Evolutionary conservation across 1,140 invertebrate genomes (phyloP), one percentile per base, ranked within the genome.

Genomic region (Nasonia longicornis): DNA sequence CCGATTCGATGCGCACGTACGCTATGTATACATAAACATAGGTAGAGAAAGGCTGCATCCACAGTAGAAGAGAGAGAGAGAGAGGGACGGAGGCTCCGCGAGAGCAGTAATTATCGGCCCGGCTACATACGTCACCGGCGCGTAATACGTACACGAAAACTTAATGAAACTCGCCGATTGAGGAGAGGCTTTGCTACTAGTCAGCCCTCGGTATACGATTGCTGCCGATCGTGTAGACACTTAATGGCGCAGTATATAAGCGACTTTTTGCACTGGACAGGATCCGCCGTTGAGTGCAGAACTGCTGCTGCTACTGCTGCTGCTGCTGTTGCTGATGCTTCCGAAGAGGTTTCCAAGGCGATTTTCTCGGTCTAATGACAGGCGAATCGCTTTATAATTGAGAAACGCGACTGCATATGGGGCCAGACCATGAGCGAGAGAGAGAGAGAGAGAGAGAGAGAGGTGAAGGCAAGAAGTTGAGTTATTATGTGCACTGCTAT

Each of bases 1-100:
- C 16, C 86, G 87, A 88, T 89, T 89, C 86, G 86, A 88, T 85
- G 86, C 20, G 14, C 52, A 58, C 52, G 52, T 58, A 58, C 20
- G 52, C 52, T n/a, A n/a, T 58, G 16, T 58, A 58, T 58, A 58
- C 52, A 58, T 58, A 58, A 58, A 58, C 52, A 58, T 58, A 58
- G 52, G 52, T 58, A n/a, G 14, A 58, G 52, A 58, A 20, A 20
- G 6, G 16, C 38, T 42, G 38, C 10, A 42, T 42, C 38, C 38
- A 42, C 38, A 11, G 35, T 38, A 3, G 4, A 38, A 38, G 35
- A 38, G 35, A 38, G 35, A 38, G 0, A 38, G 35, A 38, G 52
- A n/a, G 1, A 58, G 52, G 3, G 48, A 52, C 48, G 16, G 16
- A 14, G 14, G 11, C 31, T 2, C 20, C 26, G 38, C 20, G 58